Evolutionary conservation across 1,140 invertebrate genomes (phyloP).

Genomic region (Conus betulinus): DNA sequence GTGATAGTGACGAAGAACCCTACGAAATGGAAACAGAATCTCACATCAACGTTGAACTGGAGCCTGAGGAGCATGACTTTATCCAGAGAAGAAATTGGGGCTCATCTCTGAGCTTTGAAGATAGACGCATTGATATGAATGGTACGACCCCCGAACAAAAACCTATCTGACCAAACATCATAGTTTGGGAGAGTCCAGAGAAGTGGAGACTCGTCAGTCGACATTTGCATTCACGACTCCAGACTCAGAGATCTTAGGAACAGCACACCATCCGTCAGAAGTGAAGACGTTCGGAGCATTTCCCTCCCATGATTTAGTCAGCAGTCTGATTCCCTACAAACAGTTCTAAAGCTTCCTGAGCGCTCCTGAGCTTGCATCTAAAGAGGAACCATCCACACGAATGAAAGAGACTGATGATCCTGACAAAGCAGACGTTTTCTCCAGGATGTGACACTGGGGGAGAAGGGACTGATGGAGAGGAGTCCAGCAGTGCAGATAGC

Average conservation of each 20-base stretch:
- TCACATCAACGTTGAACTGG: conserved; percentile 24
- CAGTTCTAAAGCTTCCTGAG: neutral
- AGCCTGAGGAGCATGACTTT: neutral
- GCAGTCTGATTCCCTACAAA: neutral
- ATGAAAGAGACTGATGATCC: neutral
- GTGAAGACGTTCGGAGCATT: neutral
- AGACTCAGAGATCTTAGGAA: neutral
- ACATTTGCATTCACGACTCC: neutral
- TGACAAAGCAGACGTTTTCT: neutral
- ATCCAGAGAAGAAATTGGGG: neutral
- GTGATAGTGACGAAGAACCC: neutral
- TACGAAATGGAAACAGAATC: conserved; percentile 13
- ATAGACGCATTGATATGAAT: neutral
- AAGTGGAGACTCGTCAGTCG: neutral
- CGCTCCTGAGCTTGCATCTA: neutral
- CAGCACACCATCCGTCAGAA: neutral
- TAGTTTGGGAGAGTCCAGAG: neutral
- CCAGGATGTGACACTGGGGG: neutral
- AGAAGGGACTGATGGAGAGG: neutral
- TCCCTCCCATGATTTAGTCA: neutral
- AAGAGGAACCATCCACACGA: neutral
- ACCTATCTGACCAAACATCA: neutral
- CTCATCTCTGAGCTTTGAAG: neutral
- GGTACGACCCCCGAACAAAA: neutral
- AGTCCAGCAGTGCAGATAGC: neutral